Evolutionary conservation across 2,888 invertebrate species (phyloP).

Genomic region (Hipparchia semele): DNA sequence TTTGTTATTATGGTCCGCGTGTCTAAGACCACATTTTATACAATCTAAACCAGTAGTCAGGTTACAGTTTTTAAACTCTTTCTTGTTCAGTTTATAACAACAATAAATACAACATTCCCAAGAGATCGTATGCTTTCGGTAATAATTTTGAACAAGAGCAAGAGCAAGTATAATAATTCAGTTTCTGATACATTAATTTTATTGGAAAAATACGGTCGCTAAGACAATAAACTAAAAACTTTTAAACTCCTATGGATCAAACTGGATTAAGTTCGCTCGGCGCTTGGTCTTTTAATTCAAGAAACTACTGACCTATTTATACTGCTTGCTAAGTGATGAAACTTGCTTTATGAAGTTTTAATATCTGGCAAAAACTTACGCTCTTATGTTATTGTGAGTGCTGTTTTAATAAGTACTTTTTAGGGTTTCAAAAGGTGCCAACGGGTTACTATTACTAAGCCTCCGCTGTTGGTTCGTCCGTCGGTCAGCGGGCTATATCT

Average conservation of each 20-base stretch:
- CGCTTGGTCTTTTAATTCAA: slow-evolving; percentile 9
- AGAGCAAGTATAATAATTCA: not conserved
- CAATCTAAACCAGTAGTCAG: too few relatives aligned
- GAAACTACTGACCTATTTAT: slow-evolving; percentile 14
- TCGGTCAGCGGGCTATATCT: too few relatives aligned
- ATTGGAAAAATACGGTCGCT: not conserved
- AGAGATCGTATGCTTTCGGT: not conserved
- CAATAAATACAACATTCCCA: too few relatives aligned
- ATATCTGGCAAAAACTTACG: not conserved
- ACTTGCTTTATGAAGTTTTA: slow-evolving; percentile 5
- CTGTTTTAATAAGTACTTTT: too few relatives aligned
- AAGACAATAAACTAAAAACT: slow-evolving; percentile 18
- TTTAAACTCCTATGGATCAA: slow-evolving; percentile 14
- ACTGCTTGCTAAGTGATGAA: slow-evolving; percentile 2
- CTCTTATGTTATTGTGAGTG: not conserved
- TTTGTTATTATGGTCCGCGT: too few relatives aligned
- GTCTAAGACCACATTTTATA: too few relatives aligned
- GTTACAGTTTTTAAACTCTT: too few relatives aligned
- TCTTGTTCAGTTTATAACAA: too few relatives aligned
- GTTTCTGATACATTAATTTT: not conserved
- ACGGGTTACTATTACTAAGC: too few relatives aligned
- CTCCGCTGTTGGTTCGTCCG: too few relatives aligned
- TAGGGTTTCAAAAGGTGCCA: too few relatives aligned
- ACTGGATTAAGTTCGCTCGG: slow-evolving; percentile 11
- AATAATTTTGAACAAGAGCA: not conserved